These are phyloP conservation scores for Lasioglossum leucozonium DNA, from an alignment of 2,888 invertebrate genomes.

Conservation along the genomic window DNA sequence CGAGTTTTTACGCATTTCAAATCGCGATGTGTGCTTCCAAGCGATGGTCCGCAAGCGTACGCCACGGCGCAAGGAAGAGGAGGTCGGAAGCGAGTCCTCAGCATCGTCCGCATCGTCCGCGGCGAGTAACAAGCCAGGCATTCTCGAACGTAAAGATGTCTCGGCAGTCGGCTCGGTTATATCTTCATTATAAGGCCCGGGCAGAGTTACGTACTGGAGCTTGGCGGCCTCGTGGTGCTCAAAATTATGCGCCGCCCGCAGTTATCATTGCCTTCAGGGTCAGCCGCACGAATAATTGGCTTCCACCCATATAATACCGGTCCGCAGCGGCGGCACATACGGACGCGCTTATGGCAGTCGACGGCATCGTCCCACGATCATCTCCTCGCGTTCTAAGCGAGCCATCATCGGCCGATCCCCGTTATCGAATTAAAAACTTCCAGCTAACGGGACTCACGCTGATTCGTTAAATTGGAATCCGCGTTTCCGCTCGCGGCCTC, in stretches of 20 bases:
- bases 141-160: slow-evolving; percentile 82
- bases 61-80: neutral
- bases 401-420: slow-evolving; percentile 15
- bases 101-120: neutral
- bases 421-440: slow-evolving; percentile 34
- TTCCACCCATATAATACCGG: slow-evolving; percentile 76
- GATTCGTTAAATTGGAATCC: slow-evolving; percentile 38
- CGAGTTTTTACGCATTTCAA: neutral
- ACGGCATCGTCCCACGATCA: slow-evolving; percentile 29
- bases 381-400: slow-evolving; percentile 29
- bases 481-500: slow-evolving; percentile 5
- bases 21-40: neutral
- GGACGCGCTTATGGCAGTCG: neutral
- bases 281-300: slow-evolving; percentile 80
- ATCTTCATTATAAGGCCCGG: slow-evolving; percentile 82
- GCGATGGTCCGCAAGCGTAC: neutral
- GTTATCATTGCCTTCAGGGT: slow-evolving; percentile 82
- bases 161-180: slow-evolving; percentile 81
- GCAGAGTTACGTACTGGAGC: slow-evolving; percentile 81
- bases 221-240: slow-evolving; percentile 71
- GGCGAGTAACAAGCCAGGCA: slow-evolving; percentile 80
- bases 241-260: slow-evolving; percentile 81
- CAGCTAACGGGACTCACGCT: slow-evolving; percentile 24
- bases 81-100: neutral
- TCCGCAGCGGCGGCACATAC: slow-evolving; percentile 43